phyloP scores from a whole-genome alignment of 2,113 vertebrate species.

The Hippolais icterina region DNA sequence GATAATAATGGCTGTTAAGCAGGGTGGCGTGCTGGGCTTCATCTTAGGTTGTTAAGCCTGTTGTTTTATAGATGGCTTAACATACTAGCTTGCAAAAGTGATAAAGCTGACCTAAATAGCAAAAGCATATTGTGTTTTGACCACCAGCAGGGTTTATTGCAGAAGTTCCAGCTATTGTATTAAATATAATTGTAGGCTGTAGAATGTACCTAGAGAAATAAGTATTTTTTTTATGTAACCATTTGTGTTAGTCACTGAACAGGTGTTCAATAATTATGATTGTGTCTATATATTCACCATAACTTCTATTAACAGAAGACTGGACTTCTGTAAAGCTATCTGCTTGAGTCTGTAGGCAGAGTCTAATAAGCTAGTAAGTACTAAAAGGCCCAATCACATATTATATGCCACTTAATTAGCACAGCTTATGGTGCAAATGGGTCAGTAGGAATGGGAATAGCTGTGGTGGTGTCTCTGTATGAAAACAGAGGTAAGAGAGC shows the following conservation, averaged over 20 bases:
- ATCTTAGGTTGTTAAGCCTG: not conserved
- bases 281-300: not conserved
- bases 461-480: not conserved
- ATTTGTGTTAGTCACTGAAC: not conserved
- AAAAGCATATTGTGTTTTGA: not conserved
- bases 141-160: not conserved
- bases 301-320: not conserved
- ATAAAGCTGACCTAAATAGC: conserved; percentile 26
- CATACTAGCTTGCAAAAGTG: conserved; percentile 1
- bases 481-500: not conserved
- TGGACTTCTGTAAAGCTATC: not conserved
- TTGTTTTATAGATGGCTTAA: conserved; percentile 26
- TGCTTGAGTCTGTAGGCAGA: not conserved
- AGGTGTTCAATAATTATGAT: not conserved
- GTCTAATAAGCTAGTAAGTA: not conserved
- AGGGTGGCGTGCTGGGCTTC: not conserved
- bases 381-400: not conserved
- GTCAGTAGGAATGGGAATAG: not conserved
- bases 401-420: not conserved
- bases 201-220: not conserved
- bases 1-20: not conserved
- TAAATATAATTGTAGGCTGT: not conserved
- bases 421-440: not conserved
- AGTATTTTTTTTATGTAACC: not conserved
- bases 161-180: not conserved